Conservation (phyloP, 2,888 invertebrate genomes). For the Lasioglossum calceatum region DNA sequence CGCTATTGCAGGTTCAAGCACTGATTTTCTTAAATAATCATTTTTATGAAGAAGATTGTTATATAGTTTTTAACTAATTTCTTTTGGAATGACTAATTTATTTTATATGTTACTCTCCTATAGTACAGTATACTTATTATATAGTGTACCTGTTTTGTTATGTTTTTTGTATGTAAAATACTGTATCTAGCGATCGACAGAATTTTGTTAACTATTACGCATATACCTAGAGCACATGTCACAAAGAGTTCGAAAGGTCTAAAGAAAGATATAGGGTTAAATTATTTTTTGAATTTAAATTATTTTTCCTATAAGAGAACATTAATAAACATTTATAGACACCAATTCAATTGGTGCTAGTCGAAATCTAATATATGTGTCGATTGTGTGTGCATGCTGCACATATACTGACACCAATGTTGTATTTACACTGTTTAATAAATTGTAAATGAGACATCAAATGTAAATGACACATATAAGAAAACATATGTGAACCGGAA, state of each 20-base stretch:
- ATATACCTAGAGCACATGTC: slow-evolving; percentile 11
- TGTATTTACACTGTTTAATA: slow-evolving; percentile 36
- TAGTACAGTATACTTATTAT: neutral
- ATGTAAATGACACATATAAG: slow-evolving; percentile 18
- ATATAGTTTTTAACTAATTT: slow-evolving; percentile 16
- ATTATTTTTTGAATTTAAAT: slow-evolving; percentile 46
- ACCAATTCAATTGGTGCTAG: slow-evolving; percentile 32
- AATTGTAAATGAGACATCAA: slow-evolving; percentile 25
- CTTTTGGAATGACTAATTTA: neutral
- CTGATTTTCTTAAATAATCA: slow-evolving; percentile 28
- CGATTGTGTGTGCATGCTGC: slow-evolving; percentile 7
- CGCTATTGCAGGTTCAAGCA: slow-evolving; percentile 61
- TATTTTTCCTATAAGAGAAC: slow-evolving; percentile 40
- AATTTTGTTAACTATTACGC: neutral
- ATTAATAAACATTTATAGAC: slow-evolving; percentile 22
- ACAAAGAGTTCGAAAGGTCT: slow-evolving; percentile 29
- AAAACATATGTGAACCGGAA: slow-evolving; percentile 1
- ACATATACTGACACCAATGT: slow-evolving; percentile 13
- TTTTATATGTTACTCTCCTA: neutral
- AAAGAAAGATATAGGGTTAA: slow-evolving; percentile 35
- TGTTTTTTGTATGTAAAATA: neutral
- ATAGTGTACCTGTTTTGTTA: neutral
- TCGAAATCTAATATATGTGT: slow-evolving; percentile 15
- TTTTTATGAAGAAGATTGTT: slow-evolving; percentile 13
- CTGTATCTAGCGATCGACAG: neutral